phyloP scores from a whole-genome alignment of 2,113 vertebrate genomes.

The Plotosus lineatus region DNA sequence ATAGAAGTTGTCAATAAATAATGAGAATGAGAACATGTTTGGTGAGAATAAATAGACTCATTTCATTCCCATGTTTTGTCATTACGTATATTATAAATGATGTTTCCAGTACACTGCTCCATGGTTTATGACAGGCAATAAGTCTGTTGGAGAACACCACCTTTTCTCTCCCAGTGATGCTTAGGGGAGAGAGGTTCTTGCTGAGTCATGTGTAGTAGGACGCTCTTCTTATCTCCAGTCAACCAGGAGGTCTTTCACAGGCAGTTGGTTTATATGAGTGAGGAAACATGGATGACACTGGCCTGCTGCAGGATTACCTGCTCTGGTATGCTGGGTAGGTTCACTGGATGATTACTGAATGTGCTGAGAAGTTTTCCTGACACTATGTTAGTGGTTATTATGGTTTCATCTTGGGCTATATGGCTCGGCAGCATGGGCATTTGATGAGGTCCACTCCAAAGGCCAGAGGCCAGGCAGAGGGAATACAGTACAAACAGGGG shows the following conservation, averaged over 20 bases:
- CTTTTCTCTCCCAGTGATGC: slow-evolving; percentile 60
- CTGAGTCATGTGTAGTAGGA: slow-evolving; percentile 75
- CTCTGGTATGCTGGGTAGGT: not conserved
- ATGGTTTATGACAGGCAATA: slow-evolving; percentile 28
- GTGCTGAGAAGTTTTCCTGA: not conserved
- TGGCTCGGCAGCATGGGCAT: not conserved
- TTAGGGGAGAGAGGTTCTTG: too few relatives aligned
- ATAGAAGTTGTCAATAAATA: slow-evolving; percentile 69
- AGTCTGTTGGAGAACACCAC: slow-evolving; percentile 3
- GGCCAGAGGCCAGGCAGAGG: slow-evolving; percentile 51
- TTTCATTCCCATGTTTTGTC: slow-evolving; percentile 55
- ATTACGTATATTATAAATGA: slow-evolving; percentile 59
- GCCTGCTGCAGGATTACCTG: slow-evolving; percentile 55
- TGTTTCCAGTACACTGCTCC: slow-evolving; percentile 51
- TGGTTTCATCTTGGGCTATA: not conserved
- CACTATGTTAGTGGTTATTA: not conserved
- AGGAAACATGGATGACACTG: slow-evolving; percentile 64
- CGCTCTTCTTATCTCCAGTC: slow-evolving; percentile 70
- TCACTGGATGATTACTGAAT: not conserved
- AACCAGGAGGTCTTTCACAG: slow-evolving; percentile 70
- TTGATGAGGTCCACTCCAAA: slow-evolving; percentile 23
- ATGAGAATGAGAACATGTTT: slow-evolving; percentile 60
- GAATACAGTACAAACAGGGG: slow-evolving; percentile 59
- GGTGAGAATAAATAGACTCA: slow-evolving; percentile 56
- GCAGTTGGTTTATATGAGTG: slow-evolving; percentile 70